Base-by-base conservation (phyloP, 2,888 invertebrate species). In the Schizaphis graminum region DNA sequence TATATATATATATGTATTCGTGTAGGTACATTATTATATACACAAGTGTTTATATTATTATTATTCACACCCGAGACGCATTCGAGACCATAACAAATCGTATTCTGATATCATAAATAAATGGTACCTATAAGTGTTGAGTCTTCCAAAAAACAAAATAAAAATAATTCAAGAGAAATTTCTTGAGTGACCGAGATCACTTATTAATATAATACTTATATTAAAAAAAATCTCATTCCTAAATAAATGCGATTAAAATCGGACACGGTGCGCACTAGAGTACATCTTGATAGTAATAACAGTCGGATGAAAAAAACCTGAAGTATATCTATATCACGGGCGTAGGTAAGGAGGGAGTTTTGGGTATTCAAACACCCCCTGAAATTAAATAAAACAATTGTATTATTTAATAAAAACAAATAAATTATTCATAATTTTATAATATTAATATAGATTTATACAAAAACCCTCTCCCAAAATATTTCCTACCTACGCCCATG, bases 81-180 rank as follows among this genome's bases (percentile, higher is more conserved):
- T 77, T 77, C 53, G 28, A 85, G 44, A 28, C 85, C 85, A 11
- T 57, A 56, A 85, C 85, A 44, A 85, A 91, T 85, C n/a, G 41
- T 85, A 91, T 53, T 53, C 41, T 41, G 41, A 56, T 84, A 53
- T 61, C 47, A 21, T 35, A 89, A 11, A 13, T 47, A 57, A 57
- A 44, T 57, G 56, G 13, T 53, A 10, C 41, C 41, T 35, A 77
- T 35, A 77, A 77, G 41, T 24, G 41, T 41, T 7, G 35, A 89
- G 41, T 89, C 56, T 10, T 56, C 41, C 35, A 35, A 56, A 47
- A 89, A 57, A 53, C 16, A 89, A 89, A 24, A 89, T 13, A 57
- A 89, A 26, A 56, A 57, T 2, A 89, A 28, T 86, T 28, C 67
- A 35, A n/a, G n/a, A 77, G 35, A 21, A 35, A 41, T 77, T 8